These are phyloP conservation scores for Glossosoma conforme DNA, from an alignment of 1,140 invertebrate genomes.

Conservation along the genomic window DNA sequence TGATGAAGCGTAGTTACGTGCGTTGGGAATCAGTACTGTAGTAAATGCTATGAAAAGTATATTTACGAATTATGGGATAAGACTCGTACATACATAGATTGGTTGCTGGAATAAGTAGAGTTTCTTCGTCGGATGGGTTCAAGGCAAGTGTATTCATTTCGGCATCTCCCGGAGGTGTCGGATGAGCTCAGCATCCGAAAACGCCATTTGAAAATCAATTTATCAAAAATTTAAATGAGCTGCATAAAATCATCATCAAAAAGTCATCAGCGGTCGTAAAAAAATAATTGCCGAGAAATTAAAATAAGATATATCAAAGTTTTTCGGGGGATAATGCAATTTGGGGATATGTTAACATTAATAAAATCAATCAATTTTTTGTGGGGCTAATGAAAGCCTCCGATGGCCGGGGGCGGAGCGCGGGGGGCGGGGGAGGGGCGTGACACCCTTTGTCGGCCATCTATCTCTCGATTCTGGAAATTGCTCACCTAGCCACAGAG, in stretches of 20 bases:
- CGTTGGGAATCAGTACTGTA: no score
- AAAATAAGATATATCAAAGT: constrained; percentile 4
- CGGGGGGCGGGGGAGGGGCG: constrained; percentile 16
- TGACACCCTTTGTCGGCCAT: constrained; percentile 31
- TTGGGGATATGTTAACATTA: constrained; percentile 17
- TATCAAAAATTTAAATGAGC: no score
- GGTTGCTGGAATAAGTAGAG: no score
- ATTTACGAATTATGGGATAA: no score
- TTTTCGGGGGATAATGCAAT: constrained; percentile 22
- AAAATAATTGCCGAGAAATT: not conserved
- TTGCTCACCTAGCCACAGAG: constrained; percentile 19
- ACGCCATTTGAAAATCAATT: no score
- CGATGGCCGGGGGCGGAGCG: constrained; percentile 9
- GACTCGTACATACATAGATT: no score
- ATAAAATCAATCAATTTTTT: constrained; percentile 32
- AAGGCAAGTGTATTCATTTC: no score
- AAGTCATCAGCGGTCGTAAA: constrained; percentile 8
- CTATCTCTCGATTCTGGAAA: constrained; percentile 30
- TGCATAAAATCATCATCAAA: not conserved
- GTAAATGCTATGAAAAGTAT: no score
- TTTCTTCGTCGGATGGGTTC: no score
- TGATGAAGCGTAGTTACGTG: no score
- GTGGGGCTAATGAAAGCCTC: constrained; percentile 28
- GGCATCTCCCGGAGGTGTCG: no score
- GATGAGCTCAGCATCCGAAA: no score